phyloP scores from a whole-genome alignment of 2,113 vertebrate genomes.

The Antennarius striatus region DNA sequence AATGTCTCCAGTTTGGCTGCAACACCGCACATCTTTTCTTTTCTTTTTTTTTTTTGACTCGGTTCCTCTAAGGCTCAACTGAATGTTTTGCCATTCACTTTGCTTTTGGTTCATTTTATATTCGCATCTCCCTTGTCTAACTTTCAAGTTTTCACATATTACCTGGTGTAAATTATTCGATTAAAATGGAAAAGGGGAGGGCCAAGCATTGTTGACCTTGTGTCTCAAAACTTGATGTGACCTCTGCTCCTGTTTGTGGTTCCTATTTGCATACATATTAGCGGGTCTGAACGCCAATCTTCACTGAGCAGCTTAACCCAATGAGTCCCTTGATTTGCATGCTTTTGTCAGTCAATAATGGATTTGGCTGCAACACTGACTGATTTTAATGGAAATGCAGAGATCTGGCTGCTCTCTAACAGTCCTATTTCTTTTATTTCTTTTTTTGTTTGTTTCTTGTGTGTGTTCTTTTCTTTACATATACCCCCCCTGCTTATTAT shows the following conservation, averaged over 20 bases:
- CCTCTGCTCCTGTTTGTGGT: constrained; percentile 70
- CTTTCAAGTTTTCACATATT: constrained; percentile 12
- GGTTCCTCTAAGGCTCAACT: constrained; percentile 55
- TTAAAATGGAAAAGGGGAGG: background rate
- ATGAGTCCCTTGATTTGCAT: constrained; percentile 79
- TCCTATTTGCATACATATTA: constrained; percentile 77
- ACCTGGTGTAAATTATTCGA: constrained; percentile 6
- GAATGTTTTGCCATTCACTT: constrained; percentile 54
- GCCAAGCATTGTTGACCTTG: constrained; percentile 44
- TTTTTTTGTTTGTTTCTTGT: constrained; percentile 44
- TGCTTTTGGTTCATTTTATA: constrained; percentile 26
- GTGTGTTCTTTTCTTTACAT: constrained; percentile 50
- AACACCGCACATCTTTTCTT: constrained; percentile 55
- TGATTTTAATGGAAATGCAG: constrained; percentile 79
- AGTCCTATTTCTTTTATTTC: constrained; percentile 87
- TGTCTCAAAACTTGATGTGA: constrained; percentile 61
- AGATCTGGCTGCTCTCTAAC: constrained; percentile 88
- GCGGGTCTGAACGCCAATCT: constrained; percentile 64
- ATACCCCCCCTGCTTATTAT: constrained; percentile 52
- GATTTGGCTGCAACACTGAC: constrained; percentile 78
- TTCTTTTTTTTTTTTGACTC: constrained; percentile 35
- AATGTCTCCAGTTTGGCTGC: constrained; percentile 69
- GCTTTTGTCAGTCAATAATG: constrained; percentile 77
- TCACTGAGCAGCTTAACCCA: constrained; percentile 76
- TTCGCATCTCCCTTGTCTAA: constrained; percentile 1